Evolutionary conservation across 1,140 invertebrate species (phyloP).

Genomic region (Hesperophylax magnus): DNA sequence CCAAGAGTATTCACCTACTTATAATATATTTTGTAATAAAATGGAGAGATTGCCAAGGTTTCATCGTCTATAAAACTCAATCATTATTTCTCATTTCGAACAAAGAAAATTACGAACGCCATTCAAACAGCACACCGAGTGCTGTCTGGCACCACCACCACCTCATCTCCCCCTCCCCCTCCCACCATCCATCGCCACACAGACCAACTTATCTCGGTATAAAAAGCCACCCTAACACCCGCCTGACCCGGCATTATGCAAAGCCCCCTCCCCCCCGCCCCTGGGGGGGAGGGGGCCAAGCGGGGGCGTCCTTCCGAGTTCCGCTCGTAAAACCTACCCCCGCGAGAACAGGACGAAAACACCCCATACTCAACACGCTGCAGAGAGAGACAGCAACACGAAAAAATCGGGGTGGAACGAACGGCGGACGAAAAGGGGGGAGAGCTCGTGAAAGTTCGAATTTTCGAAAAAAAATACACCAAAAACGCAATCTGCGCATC

Average conservation of each 20-base stretch:
- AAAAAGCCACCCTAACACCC: constrained; percentile 55
- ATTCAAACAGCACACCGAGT: constrained; percentile 26
- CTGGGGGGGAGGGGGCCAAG: not conserved
- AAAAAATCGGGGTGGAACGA: constrained; percentile 43
- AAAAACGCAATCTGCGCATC: constrained; percentile 59
- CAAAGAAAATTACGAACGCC: constrained; percentile 36
- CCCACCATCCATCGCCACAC: not conserved
- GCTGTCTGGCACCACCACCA: constrained; percentile 36
- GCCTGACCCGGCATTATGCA: constrained; percentile 58
- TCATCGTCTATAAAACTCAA: not conserved
- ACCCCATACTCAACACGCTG: not conserved
- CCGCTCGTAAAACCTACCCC: constrained; percentile 54
- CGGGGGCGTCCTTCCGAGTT: constrained; percentile 48
- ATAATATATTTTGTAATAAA: not conserved
- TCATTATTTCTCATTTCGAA: constrained; percentile 8
- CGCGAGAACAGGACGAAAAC: constrained; percentile 24
- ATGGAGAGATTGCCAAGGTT: not conserved
- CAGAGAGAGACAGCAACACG: constrained; percentile 13
- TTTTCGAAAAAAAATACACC: constrained; percentile 56
- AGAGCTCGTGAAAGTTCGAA: constrained; percentile 44
- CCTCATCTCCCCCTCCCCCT: not conserved
- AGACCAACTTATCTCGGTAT: constrained; percentile 47
- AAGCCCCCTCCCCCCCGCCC: constrained; percentile 48
- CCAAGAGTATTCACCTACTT: not conserved
- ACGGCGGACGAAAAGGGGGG: constrained; percentile 22